phyloP scores from a whole-genome alignment of 2,888 invertebrate species.

The Cylloceria caligata region DNA sequence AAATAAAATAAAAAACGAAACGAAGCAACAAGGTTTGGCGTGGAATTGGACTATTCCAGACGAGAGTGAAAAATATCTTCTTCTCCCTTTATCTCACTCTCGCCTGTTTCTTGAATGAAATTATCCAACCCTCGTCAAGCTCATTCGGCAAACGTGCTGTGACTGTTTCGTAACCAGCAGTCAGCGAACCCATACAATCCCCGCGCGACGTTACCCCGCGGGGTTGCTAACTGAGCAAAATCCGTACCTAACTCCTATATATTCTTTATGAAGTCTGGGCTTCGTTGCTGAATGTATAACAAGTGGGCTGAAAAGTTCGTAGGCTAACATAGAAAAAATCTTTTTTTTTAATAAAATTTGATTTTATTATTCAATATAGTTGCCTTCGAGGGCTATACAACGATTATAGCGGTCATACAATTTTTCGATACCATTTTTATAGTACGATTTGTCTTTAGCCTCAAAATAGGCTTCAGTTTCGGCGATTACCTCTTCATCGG shows the following conservation, averaged over 20 bases:
- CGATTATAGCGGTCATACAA: too few relatives aligned
- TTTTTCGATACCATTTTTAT: too few relatives aligned
- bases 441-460: too few relatives aligned
- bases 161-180: constrained; percentile 38
- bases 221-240: constrained; percentile 16
- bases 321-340: too few relatives aligned
- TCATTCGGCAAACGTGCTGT: constrained; percentile 14
- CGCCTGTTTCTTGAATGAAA: not conserved
- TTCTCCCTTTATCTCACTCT: not conserved
- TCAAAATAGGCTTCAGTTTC: too few relatives aligned
- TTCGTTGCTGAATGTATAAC: not conserved
- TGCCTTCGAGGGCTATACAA: too few relatives aligned
- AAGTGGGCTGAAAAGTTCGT: too few relatives aligned
- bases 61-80: constrained; percentile 32
- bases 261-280: constrained; percentile 26
- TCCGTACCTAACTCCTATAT: constrained; percentile 41
- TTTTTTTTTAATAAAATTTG: too few relatives aligned
- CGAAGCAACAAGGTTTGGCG: constrained; percentile 32
- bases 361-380: too few relatives aligned
- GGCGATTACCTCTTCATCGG: too few relatives aligned
- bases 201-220: not conserved
- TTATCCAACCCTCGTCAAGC: constrained; percentile 20
- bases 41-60: constrained; percentile 30
- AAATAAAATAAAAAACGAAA: constrained; percentile 58
- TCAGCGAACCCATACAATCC: not conserved